Evolutionary conservation across 1,140 invertebrate species (phyloP).

Genomic region (Eubasilissa regina): DNA sequence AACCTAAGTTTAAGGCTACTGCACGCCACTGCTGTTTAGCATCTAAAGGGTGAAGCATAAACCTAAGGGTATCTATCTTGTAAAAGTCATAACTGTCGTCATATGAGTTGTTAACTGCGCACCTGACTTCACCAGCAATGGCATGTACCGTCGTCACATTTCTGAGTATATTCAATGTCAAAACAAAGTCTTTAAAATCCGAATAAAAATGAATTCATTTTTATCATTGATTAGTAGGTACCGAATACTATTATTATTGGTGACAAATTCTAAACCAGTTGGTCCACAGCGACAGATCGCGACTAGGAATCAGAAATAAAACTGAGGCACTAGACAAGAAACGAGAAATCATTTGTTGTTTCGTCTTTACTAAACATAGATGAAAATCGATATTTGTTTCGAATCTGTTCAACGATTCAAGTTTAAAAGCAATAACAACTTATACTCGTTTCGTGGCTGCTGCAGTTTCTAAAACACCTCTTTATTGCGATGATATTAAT

Average conservation of each 20-base stretch:
- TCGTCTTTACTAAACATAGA: background rate
- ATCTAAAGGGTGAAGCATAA: too few relatives aligned
- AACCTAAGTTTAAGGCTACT: too few relatives aligned
- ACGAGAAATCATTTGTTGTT: background rate
- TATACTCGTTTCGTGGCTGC: constrained; percentile 20
- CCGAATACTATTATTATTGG: background rate
- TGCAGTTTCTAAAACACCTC: constrained; percentile 25
- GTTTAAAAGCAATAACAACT: constrained; percentile 3
- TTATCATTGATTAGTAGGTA: too few relatives aligned
- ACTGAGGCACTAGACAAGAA: background rate
- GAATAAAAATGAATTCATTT: too few relatives aligned
- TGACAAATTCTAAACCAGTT: constrained; percentile 1
- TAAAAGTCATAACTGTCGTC: too few relatives aligned
- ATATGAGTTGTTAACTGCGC: too few relatives aligned
- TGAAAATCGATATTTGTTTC: constrained; percentile 5
- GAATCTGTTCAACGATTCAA: background rate
- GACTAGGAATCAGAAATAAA: background rate
- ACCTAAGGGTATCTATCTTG: too few relatives aligned
- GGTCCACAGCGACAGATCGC: background rate
- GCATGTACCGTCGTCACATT: too few relatives aligned
- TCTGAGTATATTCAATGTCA: too few relatives aligned
- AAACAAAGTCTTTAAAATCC: too few relatives aligned
- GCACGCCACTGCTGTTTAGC: too few relatives aligned
- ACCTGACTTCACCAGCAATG: too few relatives aligned
- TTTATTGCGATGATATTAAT: background rate